Conservation (phyloP, 1,140 invertebrate species). For the Drosophila lowei region DNA sequence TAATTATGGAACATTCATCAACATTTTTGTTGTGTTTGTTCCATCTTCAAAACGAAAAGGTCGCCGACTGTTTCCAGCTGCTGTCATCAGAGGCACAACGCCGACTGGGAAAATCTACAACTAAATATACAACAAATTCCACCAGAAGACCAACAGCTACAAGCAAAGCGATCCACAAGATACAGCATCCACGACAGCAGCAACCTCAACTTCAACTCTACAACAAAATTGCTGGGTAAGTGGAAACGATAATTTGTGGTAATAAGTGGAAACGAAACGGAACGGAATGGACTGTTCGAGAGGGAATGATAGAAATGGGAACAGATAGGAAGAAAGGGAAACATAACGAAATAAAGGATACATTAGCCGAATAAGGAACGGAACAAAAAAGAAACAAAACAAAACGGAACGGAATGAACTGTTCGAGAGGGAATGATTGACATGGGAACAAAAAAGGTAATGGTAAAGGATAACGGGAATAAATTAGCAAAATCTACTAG, state of each 20-base stretch:
- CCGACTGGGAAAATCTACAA: conserved; percentile 28
- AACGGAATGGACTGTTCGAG: not conserved
- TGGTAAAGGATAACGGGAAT: no score
- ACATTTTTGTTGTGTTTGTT: conserved; percentile 76
- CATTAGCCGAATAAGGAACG: no score
- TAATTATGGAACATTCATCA: conserved; percentile 81
- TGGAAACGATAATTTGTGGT: conserved; percentile 8
- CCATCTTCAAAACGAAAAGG: conserved; percentile 69
- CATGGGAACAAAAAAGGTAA: no score
- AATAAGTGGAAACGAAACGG: conserved; percentile 44
- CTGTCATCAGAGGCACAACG: conserved; percentile 46
- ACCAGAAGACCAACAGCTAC: conserved; percentile 23
- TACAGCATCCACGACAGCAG: conserved; percentile 24
- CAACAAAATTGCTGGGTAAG: conserved; percentile 60
- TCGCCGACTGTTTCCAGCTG: conserved; percentile 64
- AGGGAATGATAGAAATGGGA: no score
- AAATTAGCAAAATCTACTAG: no score
- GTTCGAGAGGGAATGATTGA: no score
- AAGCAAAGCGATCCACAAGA: conserved; percentile 20
- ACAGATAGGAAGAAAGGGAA: no score
- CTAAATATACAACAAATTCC: conserved; percentile 26
- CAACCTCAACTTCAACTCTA: conserved; percentile 29
- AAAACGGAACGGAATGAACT: no score
- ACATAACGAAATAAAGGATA: no score
- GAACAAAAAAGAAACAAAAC: no score